Conservation (phyloP, 23 tunicate species). For the Phallusia fumigata region DNA sequence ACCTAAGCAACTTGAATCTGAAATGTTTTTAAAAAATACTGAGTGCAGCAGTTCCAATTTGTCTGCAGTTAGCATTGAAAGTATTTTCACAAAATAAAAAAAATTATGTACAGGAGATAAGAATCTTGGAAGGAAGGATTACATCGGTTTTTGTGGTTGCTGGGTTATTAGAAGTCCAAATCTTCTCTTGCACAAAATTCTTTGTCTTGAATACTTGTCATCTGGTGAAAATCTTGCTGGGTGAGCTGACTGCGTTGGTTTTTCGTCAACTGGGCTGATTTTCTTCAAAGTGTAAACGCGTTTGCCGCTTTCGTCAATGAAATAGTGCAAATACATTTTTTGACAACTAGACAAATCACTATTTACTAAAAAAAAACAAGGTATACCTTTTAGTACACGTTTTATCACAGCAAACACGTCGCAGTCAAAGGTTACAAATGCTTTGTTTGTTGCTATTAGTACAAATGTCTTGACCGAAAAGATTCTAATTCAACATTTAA, state of each 20-base stretch:
- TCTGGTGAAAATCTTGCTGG: slow-evolving; percentile 87
- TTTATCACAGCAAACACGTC: too few relatives aligned
- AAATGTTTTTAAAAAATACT: background rate
- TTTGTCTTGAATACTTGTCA: slow-evolving; percentile 79
- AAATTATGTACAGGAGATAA: background rate
- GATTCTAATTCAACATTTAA: too few relatives aligned
- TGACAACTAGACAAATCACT: background rate
- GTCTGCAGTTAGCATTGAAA: background rate
- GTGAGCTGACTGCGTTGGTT: slow-evolving; percentile 67
- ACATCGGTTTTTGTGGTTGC: slow-evolving; percentile 45
- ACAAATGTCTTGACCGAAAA: too few relatives aligned
- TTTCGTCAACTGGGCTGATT: slow-evolving; percentile 13
- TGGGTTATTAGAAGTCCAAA: slow-evolving; percentile 85
- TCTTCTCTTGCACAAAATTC: slow-evolving; percentile 76
- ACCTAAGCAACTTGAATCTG: background rate
- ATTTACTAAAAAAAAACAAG: too few relatives aligned
- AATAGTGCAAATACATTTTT: slow-evolving; percentile 54
- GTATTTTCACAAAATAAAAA: background rate
- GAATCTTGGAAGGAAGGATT: background rate
- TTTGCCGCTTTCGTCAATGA: slow-evolving; percentile 57
- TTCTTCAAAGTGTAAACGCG: slow-evolving; percentile 64
- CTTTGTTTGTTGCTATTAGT: too few relatives aligned
- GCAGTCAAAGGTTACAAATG: too few relatives aligned
- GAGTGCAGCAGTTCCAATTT: background rate
- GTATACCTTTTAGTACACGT: too few relatives aligned